These are phyloP conservation scores for Thalassophryne amazonica DNA, from an alignment of 2,797 vertebrate species.

Conservation along the genomic window DNA sequence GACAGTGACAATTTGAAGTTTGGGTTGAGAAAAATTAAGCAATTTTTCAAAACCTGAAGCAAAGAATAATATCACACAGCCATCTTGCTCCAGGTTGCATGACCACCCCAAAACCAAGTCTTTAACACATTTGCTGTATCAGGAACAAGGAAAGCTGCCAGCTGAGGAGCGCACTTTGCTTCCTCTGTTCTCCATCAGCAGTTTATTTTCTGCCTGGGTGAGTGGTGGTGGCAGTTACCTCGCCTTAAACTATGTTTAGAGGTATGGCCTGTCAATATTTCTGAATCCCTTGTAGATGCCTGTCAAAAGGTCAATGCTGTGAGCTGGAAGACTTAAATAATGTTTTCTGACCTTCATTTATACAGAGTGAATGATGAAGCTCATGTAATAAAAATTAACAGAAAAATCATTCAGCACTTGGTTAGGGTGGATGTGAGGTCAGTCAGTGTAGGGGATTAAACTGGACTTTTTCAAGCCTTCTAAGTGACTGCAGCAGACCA, in stretches of 20 bases:
- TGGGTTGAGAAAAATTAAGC: too few species aligned
- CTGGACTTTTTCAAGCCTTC: conserved; percentile 21
- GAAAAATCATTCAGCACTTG: conserved; percentile 30
- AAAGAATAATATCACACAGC: too few species aligned
- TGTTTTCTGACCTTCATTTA: conserved; percentile 70
- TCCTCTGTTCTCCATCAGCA: conserved; percentile 40
- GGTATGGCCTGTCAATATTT: conserved; percentile 58
- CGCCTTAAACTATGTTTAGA: conserved; percentile 50
- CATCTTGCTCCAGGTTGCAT: too few species aligned
- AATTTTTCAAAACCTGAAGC: too few species aligned
- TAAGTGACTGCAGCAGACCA: neutral
- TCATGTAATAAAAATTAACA: conserved; percentile 59
- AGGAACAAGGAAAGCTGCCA: too few species aligned
- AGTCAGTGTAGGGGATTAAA: conserved; percentile 8
- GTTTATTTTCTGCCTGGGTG: conserved; percentile 40
- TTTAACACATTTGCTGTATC: too few species aligned
- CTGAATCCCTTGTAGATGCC: conserved; percentile 52
- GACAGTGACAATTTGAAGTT: too few species aligned
- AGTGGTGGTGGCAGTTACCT: conserved; percentile 53
- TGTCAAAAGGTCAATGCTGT: conserved; percentile 54
- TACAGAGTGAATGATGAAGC: conserved; percentile 72
- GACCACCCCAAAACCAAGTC: too few species aligned
- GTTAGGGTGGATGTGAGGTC: conserved; percentile 1
- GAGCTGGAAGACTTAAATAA: conserved; percentile 60
- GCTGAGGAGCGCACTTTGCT: conserved; percentile 51